A percentile compares a stretch with the other conserved stretches of the same genome.
Evolutionary conservation across 2,888 invertebrate genomes (phyloP).

Genomic region (Hypomecis atomaria): DNA sequence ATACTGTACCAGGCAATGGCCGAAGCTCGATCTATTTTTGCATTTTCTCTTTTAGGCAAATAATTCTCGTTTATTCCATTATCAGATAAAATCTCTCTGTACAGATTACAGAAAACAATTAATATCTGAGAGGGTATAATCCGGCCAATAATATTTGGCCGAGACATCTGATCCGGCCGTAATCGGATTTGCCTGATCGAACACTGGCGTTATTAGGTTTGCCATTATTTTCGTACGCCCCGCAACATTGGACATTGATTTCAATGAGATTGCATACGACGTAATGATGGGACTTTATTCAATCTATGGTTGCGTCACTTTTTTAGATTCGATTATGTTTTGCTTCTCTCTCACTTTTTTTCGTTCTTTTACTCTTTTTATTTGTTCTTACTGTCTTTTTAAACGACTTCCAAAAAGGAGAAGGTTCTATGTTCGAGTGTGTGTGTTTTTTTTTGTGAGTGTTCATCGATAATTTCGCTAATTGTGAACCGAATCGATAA

Average conservation of each 20-base stretch:
- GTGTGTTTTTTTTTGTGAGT: no score
- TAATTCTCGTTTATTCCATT: constrained; percentile 55
- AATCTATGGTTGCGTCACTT: background rate
- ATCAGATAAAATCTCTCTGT: constrained; percentile 75
- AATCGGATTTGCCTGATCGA: constrained; percentile 63
- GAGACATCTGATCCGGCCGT: constrained; percentile 38
- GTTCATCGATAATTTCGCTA: no score
- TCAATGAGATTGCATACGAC: constrained; percentile 65
- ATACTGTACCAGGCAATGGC: no score
- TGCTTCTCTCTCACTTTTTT: no score
- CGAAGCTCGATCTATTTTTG: no score
- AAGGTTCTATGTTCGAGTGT: no score
- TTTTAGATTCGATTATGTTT: background rate
- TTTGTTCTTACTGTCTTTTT: no score
- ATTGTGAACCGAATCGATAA: no score
- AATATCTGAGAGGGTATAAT: constrained; percentile 72
- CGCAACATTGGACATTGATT: constrained; percentile 75
- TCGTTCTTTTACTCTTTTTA: no score
- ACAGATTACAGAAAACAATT: constrained; percentile 56
- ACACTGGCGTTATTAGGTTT: constrained; percentile 75
- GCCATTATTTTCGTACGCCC: constrained; percentile 70
- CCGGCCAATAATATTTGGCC: constrained; percentile 35
- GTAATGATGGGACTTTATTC: background rate
- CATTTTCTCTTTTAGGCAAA: constrained; percentile 50
- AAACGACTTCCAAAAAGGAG: no score